Conservation (phyloP, 2,888 invertebrate species). For the Papilio protenor region DNA sequence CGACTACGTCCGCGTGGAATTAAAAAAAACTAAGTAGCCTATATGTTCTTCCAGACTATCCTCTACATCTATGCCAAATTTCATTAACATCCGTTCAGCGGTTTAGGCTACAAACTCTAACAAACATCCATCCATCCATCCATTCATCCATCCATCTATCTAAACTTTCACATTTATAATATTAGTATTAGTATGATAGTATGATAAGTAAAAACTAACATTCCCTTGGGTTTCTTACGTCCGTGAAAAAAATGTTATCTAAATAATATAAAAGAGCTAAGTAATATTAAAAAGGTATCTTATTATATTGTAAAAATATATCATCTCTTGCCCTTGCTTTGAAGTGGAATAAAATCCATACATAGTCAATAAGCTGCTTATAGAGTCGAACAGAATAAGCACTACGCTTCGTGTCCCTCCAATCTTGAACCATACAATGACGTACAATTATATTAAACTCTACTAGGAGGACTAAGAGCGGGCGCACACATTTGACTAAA, state of each 20-base stretch:
- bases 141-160: too few relatives aligned
- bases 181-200: too few relatives aligned
- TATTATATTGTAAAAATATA: constrained; percentile 15
- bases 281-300: constrained; percentile 15
- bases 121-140: too few relatives aligned
- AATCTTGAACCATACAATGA: constrained; percentile 4
- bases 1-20: neutral
- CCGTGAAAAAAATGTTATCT: neutral
- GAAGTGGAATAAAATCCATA: constrained; percentile 30
- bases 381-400: constrained; percentile 10
- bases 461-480: neutral
- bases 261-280: constrained; percentile 1
- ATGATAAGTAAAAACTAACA: too few relatives aligned
- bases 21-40: neutral
- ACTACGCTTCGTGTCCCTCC: constrained; percentile 3
- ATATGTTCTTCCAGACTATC: too few relatives aligned
- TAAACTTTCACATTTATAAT: too few relatives aligned
- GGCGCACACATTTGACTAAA: too few relatives aligned
- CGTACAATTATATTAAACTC: constrained; percentile 2
- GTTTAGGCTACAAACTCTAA: too few relatives aligned
- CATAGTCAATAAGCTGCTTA: constrained; percentile 41
- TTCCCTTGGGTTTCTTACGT: neutral
- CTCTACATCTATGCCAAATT: too few relatives aligned
- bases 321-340: constrained; percentile 13
- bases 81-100: too few relatives aligned